A percentile compares a stretch with the other conserved stretches of the same genome.
Evolutionary conservation across 2,113 vertebrate genomes (phyloP).

Genomic region (Aegypius monachus): DNA sequence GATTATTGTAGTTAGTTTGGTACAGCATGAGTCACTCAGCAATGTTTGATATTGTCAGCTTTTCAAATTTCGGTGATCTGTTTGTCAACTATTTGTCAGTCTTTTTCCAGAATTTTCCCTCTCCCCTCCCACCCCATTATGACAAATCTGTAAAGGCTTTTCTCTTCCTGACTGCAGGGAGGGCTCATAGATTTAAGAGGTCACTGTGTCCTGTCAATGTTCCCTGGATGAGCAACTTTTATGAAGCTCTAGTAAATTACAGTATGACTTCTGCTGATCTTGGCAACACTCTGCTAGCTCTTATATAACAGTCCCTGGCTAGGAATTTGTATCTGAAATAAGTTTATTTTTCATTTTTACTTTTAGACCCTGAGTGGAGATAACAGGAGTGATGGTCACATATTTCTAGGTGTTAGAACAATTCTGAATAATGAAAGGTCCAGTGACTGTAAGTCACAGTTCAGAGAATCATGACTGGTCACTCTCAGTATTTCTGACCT

Average conservation of each 20-base stretch:
- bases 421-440: background rate
- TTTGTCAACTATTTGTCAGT: background rate
- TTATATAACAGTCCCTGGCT: background rate
- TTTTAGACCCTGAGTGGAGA: background rate
- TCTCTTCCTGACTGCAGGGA: background rate
- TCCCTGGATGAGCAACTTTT: background rate
- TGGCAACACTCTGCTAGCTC: background rate
- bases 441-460: background rate
- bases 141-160: background rate
- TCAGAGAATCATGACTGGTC: background rate
- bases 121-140: rapidly evolving
- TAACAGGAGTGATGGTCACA: background rate
- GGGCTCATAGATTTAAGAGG: background rate
- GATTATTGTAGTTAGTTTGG: background rate
- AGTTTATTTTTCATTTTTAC: background rate
- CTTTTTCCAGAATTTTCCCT: background rate
- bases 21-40: background rate
- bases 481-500: background rate
- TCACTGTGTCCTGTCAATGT: background rate
- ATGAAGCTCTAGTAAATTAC: background rate
- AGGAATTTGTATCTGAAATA: background rate
- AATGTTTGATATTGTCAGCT: background rate
- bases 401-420: background rate
- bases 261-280: background rate
- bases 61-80: background rate